These are phyloP conservation scores for Dryococelus australis DNA, from an alignment of 2,888 invertebrate genomes.

Conservation along the genomic window DNA sequence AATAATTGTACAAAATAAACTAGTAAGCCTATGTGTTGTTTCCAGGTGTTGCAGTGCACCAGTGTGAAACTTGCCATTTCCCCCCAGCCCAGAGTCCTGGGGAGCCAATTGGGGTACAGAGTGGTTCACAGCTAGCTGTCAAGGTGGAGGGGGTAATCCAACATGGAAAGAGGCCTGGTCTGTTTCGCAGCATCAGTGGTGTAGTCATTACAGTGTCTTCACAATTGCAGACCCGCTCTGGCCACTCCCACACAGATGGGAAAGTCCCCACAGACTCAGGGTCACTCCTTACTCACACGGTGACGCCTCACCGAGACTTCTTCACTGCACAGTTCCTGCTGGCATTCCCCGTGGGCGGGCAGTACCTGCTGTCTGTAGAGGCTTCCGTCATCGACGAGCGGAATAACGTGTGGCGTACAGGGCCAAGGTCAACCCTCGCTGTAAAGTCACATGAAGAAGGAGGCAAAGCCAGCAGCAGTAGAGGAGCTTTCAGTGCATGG, in stretches of 20 bases:
- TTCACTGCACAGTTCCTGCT: conserved; percentile 92
- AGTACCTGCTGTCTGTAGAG: conserved; percentile 81
- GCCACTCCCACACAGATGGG: conserved; percentile 46
- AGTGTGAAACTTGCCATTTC: conserved; percentile 68
- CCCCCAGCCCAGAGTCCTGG: conserved; percentile 79
- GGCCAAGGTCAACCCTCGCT: conserved; percentile 78
- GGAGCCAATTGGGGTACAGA: conserved; percentile 84
- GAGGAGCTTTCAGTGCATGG: conserved; percentile 19
- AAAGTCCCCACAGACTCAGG: conserved; percentile 50
- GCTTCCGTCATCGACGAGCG: conserved; percentile 85
- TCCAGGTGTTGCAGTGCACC: conserved; percentile 13
- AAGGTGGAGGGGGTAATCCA: conserved; percentile 94
- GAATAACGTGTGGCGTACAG: conserved; percentile 89
- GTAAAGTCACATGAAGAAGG: conserved; percentile 76
- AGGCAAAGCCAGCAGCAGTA: conserved; percentile 28
- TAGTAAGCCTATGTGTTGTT: too few species aligned
- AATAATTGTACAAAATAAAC: too few species aligned
- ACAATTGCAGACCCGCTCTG: conserved; percentile 62
- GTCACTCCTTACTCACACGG: conserved; percentile 75
- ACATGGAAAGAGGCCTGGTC: conserved; percentile 71
- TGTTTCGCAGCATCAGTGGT: conserved; percentile 74
- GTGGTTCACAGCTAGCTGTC: conserved; percentile 85
- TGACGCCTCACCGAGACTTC: conserved; percentile 91
- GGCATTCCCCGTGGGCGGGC: conserved; percentile 70
- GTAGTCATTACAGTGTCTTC: conserved; percentile 76